Evolutionary conservation across 2,113 vertebrate species (phyloP).

Genomic region (Macroglossus sobrinus): DNA sequence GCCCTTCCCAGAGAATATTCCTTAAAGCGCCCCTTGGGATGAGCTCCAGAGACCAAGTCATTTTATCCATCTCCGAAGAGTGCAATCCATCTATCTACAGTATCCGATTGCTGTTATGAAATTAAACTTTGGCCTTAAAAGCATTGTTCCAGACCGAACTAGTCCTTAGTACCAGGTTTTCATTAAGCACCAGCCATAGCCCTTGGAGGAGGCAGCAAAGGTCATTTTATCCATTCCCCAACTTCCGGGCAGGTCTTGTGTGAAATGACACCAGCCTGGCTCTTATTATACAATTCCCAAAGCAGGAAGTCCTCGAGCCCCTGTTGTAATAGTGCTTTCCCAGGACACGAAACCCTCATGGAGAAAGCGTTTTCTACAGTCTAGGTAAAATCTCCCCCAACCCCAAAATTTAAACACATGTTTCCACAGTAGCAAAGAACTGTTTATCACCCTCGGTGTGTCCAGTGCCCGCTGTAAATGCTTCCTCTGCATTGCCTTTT

Average conservation of each 20-base stretch:
- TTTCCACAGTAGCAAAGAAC: background rate
- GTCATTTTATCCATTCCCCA: conserved; percentile 71
- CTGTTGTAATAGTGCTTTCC: conserved; percentile 34
- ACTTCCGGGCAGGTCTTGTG: conserved; percentile 69
- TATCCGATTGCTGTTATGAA: conserved; percentile 73
- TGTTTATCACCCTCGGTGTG: fast-evolving
- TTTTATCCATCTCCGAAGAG: conserved; percentile 51
- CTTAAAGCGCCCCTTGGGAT: conserved; percentile 59
- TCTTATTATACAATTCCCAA: conserved; percentile 72
- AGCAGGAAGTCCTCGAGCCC: conserved; percentile 56
- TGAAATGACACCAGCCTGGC: conserved; percentile 71
- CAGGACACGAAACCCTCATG: conserved; percentile 36
- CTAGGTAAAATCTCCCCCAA: background rate
- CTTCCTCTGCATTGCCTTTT: background rate
- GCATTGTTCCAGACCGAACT: conserved; percentile 55
- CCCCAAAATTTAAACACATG: background rate
- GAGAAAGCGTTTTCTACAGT: conserved; percentile 35
- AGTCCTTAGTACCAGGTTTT: conserved; percentile 69
- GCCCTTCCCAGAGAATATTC: conserved; percentile 25
- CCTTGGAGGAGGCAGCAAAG: conserved; percentile 64
- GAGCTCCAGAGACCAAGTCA: conserved; percentile 45
- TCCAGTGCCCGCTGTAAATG: fast-evolving
- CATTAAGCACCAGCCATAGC: conserved; percentile 66
- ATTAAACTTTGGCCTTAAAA: conserved; percentile 73
- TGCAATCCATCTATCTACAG: conserved; percentile 47